Evolutionary conservation across 2,888 invertebrate genomes (phyloP).

Genomic region (Heliconius hortense): DNA sequence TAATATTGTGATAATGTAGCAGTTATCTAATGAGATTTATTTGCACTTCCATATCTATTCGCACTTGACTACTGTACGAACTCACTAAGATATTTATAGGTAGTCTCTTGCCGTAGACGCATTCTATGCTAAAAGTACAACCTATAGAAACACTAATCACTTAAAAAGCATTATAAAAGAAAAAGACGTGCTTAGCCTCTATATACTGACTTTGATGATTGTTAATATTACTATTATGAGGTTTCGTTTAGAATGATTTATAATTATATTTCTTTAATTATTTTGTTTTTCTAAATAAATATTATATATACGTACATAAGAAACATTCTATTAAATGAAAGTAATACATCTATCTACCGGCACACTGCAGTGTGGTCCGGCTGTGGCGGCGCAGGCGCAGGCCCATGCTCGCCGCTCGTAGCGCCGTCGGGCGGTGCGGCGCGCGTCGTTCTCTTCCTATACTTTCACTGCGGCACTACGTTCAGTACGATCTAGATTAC

Average conservation of each 20-base stretch:
- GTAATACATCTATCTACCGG: too few relatives aligned
- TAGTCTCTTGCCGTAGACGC: not conserved
- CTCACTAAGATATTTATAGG: not conserved
- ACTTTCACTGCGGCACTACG: slow-evolving; percentile 33
- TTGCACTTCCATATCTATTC: slow-evolving; percentile 10
- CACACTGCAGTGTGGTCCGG: too few relatives aligned
- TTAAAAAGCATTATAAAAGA: not conserved
- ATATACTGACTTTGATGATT: too few relatives aligned
- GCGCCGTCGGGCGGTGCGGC: not conserved
- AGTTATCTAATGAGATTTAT: slow-evolving; percentile 15
- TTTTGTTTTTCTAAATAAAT: not conserved
- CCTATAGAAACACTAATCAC: not conserved
- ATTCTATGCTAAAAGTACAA: not conserved
- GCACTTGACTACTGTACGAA: slow-evolving; percentile 1
- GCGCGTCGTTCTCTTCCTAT: slow-evolving; percentile 20
- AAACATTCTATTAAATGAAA: not conserved
- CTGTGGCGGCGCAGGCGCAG: not conserved
- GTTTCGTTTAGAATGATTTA: not conserved
- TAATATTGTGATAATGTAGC: slow-evolving; percentile 6
- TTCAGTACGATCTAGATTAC: slow-evolving; percentile 29
- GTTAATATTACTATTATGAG: too few relatives aligned
- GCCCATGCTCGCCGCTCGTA: not conserved
- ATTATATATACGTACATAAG: not conserved
- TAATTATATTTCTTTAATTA: not conserved
- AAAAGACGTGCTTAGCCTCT: not conserved